Evolutionary conservation across 2,888 invertebrate genomes (phyloP).

Genomic region (Ischnus inquisitorius): DNA sequence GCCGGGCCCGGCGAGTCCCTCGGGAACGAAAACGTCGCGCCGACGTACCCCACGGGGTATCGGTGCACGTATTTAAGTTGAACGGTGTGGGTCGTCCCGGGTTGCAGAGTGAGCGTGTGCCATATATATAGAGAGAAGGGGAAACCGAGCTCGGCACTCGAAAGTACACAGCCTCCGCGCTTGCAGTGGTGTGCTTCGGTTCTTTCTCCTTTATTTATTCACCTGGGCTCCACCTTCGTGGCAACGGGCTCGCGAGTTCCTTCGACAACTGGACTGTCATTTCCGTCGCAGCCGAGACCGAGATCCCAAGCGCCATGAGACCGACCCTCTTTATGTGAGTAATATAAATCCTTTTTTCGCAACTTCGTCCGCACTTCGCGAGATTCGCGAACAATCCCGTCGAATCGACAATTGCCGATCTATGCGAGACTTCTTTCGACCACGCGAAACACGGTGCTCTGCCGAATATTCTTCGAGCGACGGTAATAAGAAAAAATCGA

Average conservation of each 20-base stretch:
- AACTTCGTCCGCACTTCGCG: neutral
- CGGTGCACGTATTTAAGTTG: slow-evolving; percentile 31
- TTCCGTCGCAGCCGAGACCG: slow-evolving; percentile 70
- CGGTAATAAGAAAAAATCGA: too few species aligned
- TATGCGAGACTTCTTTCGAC: too few species aligned
- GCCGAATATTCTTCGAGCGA: too few species aligned
- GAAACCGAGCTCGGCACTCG: slow-evolving; percentile 82
- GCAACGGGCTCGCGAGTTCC: slow-evolving; percentile 72
- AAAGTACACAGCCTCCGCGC: slow-evolving; percentile 84
- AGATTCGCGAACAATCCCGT: neutral
- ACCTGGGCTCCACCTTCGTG: slow-evolving; percentile 76
- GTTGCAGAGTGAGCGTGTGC: slow-evolving; percentile 75
- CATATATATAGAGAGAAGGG: slow-evolving; percentile 82
- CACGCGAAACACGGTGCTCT: too few species aligned
- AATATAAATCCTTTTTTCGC: neutral
- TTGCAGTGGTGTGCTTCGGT: slow-evolving; percentile 79
- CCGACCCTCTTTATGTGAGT: slow-evolving; percentile 79
- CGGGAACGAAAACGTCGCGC: neutral
- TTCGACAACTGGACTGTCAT: slow-evolving; percentile 69
- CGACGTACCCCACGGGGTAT: slow-evolving; percentile 20
- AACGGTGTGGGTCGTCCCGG: slow-evolving; percentile 62
- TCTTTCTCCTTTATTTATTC: slow-evolving; percentile 77
- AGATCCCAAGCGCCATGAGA: slow-evolving; percentile 76
- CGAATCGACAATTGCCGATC: too few species aligned
- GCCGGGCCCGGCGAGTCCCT: neutral